A percentile compares a stretch with the other conserved stretches of the same genome.
Conservation (phyloP, 2,113 vertebrate genomes). For the Tragelaphus imberbis region DNA sequence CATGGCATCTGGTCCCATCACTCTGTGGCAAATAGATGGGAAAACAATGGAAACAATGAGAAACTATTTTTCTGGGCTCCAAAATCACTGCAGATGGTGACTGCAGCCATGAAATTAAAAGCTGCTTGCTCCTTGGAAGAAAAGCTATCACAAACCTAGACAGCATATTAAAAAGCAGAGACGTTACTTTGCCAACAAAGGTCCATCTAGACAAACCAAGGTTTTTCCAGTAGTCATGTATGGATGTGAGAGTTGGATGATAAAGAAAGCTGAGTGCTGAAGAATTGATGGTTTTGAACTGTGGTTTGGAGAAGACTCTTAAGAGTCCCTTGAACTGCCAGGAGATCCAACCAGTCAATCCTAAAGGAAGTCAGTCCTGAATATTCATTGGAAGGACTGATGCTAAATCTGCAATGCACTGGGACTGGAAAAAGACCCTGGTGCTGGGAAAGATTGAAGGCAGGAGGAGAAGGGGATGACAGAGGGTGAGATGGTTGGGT, state of each 20-base stretch:
- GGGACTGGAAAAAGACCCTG: neutral
- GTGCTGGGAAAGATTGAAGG: neutral
- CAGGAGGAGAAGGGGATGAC: neutral
- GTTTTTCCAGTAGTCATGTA: neutral
- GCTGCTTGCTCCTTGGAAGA: neutral
- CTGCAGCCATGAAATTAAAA: neutral
- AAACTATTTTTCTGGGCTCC: neutral
- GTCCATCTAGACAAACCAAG: neutral
- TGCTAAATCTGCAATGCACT: neutral
- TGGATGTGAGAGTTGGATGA: neutral
- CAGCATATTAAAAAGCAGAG: neutral
- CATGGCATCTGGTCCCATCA: fast-evolving
- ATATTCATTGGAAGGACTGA: neutral
- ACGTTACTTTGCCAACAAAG: neutral
- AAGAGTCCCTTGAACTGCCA: neutral
- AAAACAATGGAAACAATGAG: neutral
- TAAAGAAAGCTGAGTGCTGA: fast-evolving
- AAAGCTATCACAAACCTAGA: neutral
- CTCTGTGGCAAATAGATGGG: fast-evolving
- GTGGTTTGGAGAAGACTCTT: neutral
- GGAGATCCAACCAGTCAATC: neutral
- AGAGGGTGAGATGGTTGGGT: neutral
- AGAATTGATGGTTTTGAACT: neutral
- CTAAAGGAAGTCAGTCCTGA: neutral
- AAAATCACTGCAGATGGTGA: neutral